Percentiles rank a stretch among this genome's conserved stretches.
These are phyloP conservation scores for Apamea epomidion DNA, from an alignment of 2,888 invertebrate species.

Conservation along the genomic window DNA sequence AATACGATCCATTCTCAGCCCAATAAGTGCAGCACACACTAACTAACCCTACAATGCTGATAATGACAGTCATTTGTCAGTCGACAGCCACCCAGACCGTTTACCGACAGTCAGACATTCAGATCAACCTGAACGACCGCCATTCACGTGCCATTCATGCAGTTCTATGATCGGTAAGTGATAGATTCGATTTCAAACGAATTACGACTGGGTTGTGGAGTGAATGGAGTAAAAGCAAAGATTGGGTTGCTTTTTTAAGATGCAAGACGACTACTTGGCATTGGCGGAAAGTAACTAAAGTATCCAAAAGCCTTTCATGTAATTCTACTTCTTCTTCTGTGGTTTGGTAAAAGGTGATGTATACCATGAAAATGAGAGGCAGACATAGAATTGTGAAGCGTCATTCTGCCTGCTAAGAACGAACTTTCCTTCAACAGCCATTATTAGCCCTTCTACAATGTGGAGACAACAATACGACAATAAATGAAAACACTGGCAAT, in stretches of 20 bases:
- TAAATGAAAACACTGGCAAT: background rate
- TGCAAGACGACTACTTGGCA: background rate
- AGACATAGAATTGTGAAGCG: too few species aligned
- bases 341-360: background rate
- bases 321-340: background rate
- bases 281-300: background rate
- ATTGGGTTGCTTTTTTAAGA: background rate
- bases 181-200: slow-evolving; percentile 42
- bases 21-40: slow-evolving; percentile 36
- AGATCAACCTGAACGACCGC: slow-evolving; percentile 42
- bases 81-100: slow-evolving; percentile 63
- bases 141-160: slow-evolving; percentile 38
- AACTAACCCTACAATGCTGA: slow-evolving; percentile 49
- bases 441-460: too few species aligned
- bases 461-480: background rate
- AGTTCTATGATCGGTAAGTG: slow-evolving; percentile 30
- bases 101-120: slow-evolving; percentile 68
- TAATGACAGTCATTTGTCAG: slow-evolving; percentile 72
- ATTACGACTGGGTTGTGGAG: slow-evolving; percentile 1
- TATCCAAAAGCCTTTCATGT: background rate
- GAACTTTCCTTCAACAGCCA: background rate
- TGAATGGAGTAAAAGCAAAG: background rate
- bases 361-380: too few species aligned
- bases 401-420: background rate
- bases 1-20: background rate